Conservation (phyloP, 2,888 invertebrate genomes). For the Machimus rusticus region DNA sequence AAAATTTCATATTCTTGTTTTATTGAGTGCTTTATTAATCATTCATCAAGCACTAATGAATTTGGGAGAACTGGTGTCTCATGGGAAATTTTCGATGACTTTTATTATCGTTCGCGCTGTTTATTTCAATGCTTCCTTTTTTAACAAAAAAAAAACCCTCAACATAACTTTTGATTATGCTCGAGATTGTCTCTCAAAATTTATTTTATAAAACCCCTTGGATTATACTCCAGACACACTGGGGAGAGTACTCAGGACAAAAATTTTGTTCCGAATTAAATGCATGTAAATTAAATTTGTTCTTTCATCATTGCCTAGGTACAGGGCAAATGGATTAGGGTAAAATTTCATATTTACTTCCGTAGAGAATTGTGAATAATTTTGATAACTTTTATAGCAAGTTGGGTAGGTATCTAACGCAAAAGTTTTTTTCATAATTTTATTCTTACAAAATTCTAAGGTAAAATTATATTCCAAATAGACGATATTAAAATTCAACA, state of each 20-base stretch:
- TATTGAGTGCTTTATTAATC: background rate
- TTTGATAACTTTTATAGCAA: background rate
- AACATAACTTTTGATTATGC: background rate
- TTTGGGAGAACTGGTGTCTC: background rate
- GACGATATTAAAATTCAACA: too few relatives aligned
- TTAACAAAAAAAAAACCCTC: background rate
- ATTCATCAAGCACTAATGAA: background rate
- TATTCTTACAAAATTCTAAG: too few relatives aligned
- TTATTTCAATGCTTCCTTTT: background rate
- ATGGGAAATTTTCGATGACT: background rate
- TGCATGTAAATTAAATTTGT: background rate
- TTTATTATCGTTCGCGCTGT: background rate
- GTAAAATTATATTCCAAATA: too few relatives aligned
- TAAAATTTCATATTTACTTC: background rate
- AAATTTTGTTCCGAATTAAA: background rate
- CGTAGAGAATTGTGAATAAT: background rate
- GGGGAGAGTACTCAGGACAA: background rate
- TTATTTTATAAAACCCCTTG: background rate
- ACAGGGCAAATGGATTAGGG: background rate
- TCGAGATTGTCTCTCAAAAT: background rate
- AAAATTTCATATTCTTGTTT: background rate
- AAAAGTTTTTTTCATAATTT: too few relatives aligned
- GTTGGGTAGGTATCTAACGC: too few relatives aligned
- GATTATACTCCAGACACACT: background rate
- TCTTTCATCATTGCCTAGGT: background rate